Percentiles rank a stretch among this genome's conserved stretches.
These are phyloP conservation scores for Corythornis madagascariensis DNA, from an alignment of 2,113 vertebrate species.

Conservation along the genomic window DNA sequence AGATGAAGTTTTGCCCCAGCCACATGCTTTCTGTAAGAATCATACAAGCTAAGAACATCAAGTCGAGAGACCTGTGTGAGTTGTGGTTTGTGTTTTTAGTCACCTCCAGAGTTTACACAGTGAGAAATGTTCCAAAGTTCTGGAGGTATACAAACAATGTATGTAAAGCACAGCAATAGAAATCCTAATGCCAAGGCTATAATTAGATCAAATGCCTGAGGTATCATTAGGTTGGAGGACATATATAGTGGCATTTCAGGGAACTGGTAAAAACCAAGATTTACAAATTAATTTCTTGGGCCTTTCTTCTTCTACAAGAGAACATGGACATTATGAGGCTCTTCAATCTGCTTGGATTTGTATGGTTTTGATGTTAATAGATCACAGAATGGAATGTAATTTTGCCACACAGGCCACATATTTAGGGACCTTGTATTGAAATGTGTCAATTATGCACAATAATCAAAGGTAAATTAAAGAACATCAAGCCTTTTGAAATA, in stretches of 20 bases:
- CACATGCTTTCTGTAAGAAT: conserved; percentile 75
- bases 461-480: background rate
- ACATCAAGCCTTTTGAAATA: background rate
- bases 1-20: conserved; percentile 60
- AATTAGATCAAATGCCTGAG: background rate
- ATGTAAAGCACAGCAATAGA: background rate
- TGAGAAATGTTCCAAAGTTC: background rate
- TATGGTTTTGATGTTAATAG: background rate
- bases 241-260: background rate
- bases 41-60: conserved; percentile 72
- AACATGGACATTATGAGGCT: background rate
- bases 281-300: background rate
- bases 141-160: background rate
- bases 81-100: conserved; percentile 46
- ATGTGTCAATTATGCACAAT: background rate
- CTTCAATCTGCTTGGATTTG: background rate
- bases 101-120: background rate
- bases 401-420: background rate
- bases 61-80: conserved; percentile 74
- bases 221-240: background rate
- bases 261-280: background rate
- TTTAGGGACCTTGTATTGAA: background rate
- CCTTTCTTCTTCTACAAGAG: background rate
- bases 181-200: background rate
- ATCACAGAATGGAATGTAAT: background rate